Percentiles rank a stretch among this genome's conserved stretches.
phyloP scores from a whole-genome alignment of 2,113 vertebrate genomes.

The Labeo catla region DNA sequence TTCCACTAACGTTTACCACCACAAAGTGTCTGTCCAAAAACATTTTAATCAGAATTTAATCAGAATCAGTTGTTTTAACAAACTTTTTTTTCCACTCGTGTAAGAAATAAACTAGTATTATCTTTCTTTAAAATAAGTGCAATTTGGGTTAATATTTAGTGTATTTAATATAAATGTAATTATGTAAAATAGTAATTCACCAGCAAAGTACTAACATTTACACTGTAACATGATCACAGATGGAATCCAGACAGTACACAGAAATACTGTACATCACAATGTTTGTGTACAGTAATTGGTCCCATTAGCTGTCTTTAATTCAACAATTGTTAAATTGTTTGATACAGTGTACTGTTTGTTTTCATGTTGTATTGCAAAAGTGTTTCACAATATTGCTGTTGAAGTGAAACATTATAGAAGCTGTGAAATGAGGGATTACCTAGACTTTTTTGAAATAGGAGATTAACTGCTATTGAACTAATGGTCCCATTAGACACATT shows the following conservation, averaged over 20 bases:
- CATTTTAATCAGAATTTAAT: not conserved
- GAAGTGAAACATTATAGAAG: not conserved
- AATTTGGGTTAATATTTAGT: not conserved
- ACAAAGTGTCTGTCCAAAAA: not conserved
- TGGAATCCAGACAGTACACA: not conserved
- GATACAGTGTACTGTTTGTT: not conserved
- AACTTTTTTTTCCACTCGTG: not conserved
- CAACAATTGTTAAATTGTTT: not conserved
- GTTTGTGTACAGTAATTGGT: not conserved
- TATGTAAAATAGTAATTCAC: not conserved
- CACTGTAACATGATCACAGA: too few relatives aligned
- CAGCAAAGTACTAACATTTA: not conserved
- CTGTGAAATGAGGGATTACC: constrained; percentile 10
- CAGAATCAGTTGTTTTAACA: not conserved
- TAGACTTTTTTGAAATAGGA: not conserved
- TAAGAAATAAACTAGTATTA: not conserved
- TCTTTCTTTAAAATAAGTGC: not conserved
- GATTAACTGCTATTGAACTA: constrained; percentile 17
- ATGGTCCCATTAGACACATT: constrained; percentile 21
- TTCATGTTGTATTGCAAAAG: not conserved
- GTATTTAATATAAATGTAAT: not conserved
- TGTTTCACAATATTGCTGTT: not conserved
- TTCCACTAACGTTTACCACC: not conserved
- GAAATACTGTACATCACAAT: not conserved
- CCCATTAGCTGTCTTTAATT: not conserved